Conservation (phyloP, 2,113 vertebrate species). For the Nyctereutes procyonoides region DNA sequence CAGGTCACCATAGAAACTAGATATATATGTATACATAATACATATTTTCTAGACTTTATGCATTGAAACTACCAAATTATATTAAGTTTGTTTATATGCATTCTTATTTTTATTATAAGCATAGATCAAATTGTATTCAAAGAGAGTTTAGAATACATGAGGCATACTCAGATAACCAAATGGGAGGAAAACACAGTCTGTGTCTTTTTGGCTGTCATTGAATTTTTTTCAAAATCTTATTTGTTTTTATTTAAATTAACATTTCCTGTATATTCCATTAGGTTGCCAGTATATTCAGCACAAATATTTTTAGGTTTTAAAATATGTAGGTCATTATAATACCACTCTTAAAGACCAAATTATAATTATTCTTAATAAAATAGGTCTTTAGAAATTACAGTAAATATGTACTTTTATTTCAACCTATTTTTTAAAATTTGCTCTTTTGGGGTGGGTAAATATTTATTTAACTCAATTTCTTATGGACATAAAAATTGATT, state of each 20-base stretch:
- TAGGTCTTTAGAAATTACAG: not conserved
- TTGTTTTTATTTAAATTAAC: constrained; percentile 42
- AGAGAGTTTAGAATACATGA: constrained; percentile 29
- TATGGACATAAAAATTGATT: not conserved
- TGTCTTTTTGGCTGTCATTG: not conserved
- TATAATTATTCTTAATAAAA: constrained; percentile 2
- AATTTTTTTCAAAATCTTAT: not conserved
- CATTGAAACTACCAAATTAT: constrained; percentile 61
- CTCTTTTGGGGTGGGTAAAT: not conserved
- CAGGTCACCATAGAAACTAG: constrained; percentile 61
- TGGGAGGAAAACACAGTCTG: not conserved
- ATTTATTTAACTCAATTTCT: not conserved
- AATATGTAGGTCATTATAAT: not conserved
- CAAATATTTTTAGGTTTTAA: not conserved
- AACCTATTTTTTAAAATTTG: not conserved
- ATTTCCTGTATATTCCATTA: constrained; percentile 8
- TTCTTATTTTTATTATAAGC: constrained; percentile 46
- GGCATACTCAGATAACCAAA: not conserved
- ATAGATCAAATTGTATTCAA: constrained; percentile 50
- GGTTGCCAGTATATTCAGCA: not conserved
- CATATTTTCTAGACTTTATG: constrained; percentile 54
- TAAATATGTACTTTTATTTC: not conserved
- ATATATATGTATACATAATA: constrained; percentile 64
- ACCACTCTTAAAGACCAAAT: not conserved
- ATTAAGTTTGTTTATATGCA: constrained; percentile 63